These are phyloP conservation scores for Xerus inauris DNA, from an alignment of 2,113 vertebrate genomes.

Conservation along the genomic window DNA sequence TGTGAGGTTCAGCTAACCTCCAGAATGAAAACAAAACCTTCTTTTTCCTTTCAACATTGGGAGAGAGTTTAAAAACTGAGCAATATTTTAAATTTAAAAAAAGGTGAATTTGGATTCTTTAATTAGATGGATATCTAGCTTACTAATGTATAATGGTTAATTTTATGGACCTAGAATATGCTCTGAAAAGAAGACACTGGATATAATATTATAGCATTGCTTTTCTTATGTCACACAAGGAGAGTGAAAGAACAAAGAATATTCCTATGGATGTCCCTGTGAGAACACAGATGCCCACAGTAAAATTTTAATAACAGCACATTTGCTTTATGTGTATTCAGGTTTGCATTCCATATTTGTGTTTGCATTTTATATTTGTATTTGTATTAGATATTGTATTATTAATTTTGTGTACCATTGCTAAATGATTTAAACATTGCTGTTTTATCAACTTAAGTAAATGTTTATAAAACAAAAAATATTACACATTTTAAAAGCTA, in stretches of 20 bases:
- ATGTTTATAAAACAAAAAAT: neutral
- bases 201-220: no score
- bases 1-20: neutral
- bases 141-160: neutral
- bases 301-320: neutral
- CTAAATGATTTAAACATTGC: neutral
- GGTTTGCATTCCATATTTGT: neutral
- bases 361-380: neutral
- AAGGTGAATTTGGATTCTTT: neutral
- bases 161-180: neutral
- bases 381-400: neutral
- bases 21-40: neutral
- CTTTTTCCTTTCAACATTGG: neutral
- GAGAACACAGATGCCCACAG: rapidly evolving
- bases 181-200: neutral
- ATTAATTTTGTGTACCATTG: neutral
- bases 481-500: neutral
- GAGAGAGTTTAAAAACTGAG: neutral
- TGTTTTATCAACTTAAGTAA: neutral
- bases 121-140: neutral
- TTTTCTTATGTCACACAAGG: neutral
- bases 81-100: slow-evolving; percentile 1
- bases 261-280: neutral
- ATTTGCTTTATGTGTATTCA: neutral
- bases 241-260: neutral